Conservation (phyloP, 1,140 invertebrate species). For the Drosophila equinoxialis region DNA sequence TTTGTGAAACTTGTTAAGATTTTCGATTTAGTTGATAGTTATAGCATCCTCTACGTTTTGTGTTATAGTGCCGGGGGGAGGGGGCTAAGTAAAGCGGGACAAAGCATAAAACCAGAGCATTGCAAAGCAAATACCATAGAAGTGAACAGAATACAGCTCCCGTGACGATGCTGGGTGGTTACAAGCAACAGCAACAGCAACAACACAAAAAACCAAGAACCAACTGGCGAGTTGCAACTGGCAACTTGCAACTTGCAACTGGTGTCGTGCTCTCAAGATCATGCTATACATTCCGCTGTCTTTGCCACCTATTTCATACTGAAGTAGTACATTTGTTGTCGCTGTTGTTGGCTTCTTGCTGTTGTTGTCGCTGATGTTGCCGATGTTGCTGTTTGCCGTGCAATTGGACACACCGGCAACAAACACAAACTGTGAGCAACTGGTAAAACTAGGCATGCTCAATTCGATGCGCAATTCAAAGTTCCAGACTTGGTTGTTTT, state of each 20-base stretch:
- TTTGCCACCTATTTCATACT: constrained; percentile 77
- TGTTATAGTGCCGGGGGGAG: too few relatives aligned
- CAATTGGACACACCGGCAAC: constrained; percentile 58
- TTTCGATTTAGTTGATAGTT: constrained; percentile 3
- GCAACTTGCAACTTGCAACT: constrained; percentile 32
- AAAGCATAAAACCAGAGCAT: constrained; percentile 16
- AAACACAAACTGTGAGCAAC: constrained; percentile 33
- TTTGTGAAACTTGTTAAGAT: constrained; percentile 1
- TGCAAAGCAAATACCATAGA: not conserved
- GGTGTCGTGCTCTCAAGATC: constrained; percentile 31
- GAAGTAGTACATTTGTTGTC: constrained; percentile 58
- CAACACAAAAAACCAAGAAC: not conserved
- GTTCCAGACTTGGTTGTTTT: not conserved
- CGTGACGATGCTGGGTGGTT: constrained; percentile 34
- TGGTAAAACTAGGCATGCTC: constrained; percentile 28
- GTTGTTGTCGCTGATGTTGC: constrained; percentile 41
- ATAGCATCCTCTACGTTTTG: not conserved
- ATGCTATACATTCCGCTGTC: constrained; percentile 65
- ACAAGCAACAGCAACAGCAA: constrained; percentile 6
- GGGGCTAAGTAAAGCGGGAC: too few relatives aligned
- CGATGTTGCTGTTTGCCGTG: constrained; percentile 45
- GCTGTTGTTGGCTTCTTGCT: constrained; percentile 42
- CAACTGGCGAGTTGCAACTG: constrained; percentile 34
- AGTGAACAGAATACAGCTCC: not conserved
- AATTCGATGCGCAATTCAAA: not conserved